These are phyloP conservation scores for Ahaetulla prasina DNA, from an alignment of 2,113 vertebrate species.

Conservation along the genomic window DNA sequence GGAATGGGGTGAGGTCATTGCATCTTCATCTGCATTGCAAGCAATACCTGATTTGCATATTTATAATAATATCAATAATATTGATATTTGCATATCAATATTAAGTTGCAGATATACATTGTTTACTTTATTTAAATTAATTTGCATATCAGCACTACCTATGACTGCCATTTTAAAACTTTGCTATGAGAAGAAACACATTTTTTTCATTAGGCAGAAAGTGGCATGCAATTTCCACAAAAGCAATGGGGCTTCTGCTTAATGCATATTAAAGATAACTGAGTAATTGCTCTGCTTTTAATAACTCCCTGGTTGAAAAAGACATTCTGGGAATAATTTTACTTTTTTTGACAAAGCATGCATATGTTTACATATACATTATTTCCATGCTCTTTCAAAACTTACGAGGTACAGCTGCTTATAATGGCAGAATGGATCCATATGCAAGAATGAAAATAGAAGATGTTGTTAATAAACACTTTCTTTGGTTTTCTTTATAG, in stretches of 20 bases:
- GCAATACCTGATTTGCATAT: neutral
- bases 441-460: conserved; percentile 61
- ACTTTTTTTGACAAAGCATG: conserved; percentile 1
- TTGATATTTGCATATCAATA: neutral
- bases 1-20: too few relatives aligned
- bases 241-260: neutral
- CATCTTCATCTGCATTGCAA: too few relatives aligned
- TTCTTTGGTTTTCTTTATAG: neutral
- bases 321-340: conserved; percentile 35
- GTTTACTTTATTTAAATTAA: too few relatives aligned
- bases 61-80: too few relatives aligned
- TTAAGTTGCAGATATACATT: too few relatives aligned
- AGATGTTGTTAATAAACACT: conserved; percentile 65
- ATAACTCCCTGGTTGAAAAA: neutral
- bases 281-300: conserved; percentile 4
- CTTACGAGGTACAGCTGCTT: conserved; percentile 70
- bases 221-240: neutral
- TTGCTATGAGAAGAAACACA: neutral
- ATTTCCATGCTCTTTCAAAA: conserved; percentile 30
- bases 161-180: neutral
- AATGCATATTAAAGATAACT: neutral
- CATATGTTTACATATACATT: neutral
- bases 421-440: conserved; percentile 63
- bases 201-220: neutral
- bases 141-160: neutral